Base-by-base conservation (phyloP, 2,797 vertebrate species). In the Sebastes itinus region DNA sequence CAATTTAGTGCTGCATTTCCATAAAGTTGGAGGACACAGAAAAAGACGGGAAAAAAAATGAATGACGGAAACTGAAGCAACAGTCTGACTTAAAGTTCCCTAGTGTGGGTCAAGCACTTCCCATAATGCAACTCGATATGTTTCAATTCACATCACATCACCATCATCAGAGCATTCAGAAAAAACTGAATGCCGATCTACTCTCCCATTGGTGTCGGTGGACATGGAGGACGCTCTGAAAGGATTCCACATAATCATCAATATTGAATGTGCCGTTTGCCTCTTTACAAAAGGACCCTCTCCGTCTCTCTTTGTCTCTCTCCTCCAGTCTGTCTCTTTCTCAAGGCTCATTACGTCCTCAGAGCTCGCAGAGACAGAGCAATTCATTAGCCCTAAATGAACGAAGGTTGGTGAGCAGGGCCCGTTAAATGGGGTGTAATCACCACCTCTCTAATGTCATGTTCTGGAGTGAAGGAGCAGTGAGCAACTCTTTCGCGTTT, bases 311-410 rank as follows among this genome's bases (percentile, higher is more conserved):
- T 16, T 30, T 5, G 3, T 49, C 63, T 72, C 35, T 63, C 61
- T 66, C 49, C 59, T 74, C 67, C 9, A 35, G 54, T 18, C 61
- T 14, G 23, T 78, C 78, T 81, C 80, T 42, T 78, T 82, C 84
- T 81, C 72, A 65, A 72, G 86, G 77, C 82, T 89, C 89, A 88
- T 92, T 92, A 83, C 20, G 1, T 78, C 76, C 49, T 82, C 63
- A 23, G 55, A 77, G 72, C 77, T 88, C 72, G 22, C 49, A 22
- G 69, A 88, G 79, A 85, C 76, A 63, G 73, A 86, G 73, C 68
- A 79, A 90, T 87, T 81, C 83, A 92, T 93, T 91, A 89, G 82
- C 67, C 73, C 59, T 52, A 83, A 90, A 87, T 82, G 86, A 91
- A 82, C 54, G 27, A 71, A 77, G 82, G 85, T 81, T 87, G 79